phyloP scores from a whole-genome alignment of 2,113 vertebrate genomes.

The Trematocara stigmaticum region DNA sequence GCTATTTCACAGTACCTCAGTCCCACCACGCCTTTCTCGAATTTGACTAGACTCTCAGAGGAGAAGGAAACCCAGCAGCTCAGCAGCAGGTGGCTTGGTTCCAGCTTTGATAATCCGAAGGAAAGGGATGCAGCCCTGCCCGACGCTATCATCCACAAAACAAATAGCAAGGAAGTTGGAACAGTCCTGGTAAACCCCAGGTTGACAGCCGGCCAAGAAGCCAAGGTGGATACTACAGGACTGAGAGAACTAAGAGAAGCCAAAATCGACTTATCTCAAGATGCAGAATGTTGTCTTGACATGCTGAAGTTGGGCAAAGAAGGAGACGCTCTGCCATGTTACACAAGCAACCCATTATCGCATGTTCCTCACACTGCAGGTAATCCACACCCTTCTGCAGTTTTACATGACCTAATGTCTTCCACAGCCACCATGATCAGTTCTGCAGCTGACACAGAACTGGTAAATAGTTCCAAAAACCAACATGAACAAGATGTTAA shows the following conservation, averaged over 20 bases:
- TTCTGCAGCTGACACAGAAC: neutral
- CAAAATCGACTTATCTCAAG: neutral
- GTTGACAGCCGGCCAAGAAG: neutral
- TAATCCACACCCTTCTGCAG: neutral
- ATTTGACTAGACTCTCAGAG: neutral
- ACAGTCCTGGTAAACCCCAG: neutral
- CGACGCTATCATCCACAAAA: neutral
- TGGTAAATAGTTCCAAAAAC: neutral
- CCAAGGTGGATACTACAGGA: neutral
- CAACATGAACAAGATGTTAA: neutral
- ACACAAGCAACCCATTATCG: neutral
- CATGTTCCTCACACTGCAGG: neutral
- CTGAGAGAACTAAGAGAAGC: neutral
- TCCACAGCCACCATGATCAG: neutral
- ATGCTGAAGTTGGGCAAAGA: neutral
- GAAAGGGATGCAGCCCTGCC: constrained; percentile 6
- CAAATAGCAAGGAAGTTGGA: neutral
- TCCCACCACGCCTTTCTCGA: constrained; percentile 22
- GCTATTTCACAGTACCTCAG: constrained; percentile 58
- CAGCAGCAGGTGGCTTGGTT: neutral
- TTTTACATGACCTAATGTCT: neutral
- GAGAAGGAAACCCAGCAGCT: neutral
- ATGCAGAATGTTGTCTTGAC: neutral
- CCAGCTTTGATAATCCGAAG: neutral
- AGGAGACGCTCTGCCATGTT: neutral